phyloP scores from a whole-genome alignment of 2,888 invertebrate species.

The Drosophila putrida region DNA sequence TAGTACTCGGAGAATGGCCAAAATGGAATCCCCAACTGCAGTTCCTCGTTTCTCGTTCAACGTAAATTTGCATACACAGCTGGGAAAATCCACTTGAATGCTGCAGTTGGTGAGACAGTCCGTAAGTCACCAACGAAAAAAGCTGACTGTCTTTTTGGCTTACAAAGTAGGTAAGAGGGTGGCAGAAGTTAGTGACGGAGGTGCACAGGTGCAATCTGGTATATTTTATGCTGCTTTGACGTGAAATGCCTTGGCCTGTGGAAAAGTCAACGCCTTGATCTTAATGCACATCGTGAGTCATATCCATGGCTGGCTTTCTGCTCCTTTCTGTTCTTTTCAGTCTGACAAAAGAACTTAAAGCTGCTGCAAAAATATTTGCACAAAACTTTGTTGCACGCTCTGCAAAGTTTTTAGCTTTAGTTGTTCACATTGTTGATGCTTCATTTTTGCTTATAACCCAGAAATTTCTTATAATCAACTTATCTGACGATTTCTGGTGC shows the following conservation, averaged over 20 bases:
- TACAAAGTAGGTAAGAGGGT: constrained; percentile 16
- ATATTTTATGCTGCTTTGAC: constrained; percentile 43
- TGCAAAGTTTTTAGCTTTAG: constrained; percentile 6
- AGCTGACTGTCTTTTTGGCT: constrained; percentile 38
- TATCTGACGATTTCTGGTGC: constrained; percentile 40
- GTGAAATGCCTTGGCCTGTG: constrained; percentile 15
- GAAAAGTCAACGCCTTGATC: constrained; percentile 28
- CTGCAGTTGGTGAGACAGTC: constrained; percentile 34
- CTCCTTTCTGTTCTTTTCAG: background rate
- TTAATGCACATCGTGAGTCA: constrained; percentile 19
- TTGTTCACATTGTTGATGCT: constrained; percentile 2
- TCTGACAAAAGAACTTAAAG: constrained; percentile 25
- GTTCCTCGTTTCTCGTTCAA: background rate
- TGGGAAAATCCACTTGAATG: constrained; percentile 47
- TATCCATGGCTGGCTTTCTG: constrained; percentile 1
- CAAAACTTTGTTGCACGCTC: constrained; percentile 31
- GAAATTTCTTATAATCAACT: constrained; percentile 40
- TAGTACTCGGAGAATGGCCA: constrained; percentile 28
- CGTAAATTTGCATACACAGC: constrained; percentile 65
- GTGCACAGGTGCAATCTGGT: constrained; percentile 45
- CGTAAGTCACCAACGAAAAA: constrained; percentile 23
- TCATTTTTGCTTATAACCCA: constrained; percentile 20
- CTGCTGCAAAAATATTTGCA: constrained; percentile 26
- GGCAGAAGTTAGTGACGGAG: background rate
- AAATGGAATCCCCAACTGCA: constrained; percentile 30